Percentiles rank a stretch among this genome's conserved stretches.
phyloP scores from a whole-genome alignment of 2,797 vertebrate genomes.

The Oreochromis mossambicus region DNA sequence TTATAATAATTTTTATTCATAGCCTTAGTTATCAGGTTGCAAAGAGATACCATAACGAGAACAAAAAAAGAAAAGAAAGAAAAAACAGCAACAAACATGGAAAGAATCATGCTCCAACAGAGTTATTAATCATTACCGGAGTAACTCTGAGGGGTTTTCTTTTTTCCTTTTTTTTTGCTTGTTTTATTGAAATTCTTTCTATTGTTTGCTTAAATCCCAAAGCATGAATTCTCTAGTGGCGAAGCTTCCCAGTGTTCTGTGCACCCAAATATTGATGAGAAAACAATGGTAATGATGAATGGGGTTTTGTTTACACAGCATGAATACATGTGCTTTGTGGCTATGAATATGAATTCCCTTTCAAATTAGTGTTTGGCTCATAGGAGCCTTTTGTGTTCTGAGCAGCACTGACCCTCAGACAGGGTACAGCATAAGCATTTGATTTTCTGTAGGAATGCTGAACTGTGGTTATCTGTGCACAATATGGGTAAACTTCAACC shows the following conservation, averaged over 20 bases:
- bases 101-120: neutral
- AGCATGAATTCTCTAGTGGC: neutral
- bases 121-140: slow-evolving; percentile 34
- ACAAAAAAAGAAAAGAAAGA: neutral
- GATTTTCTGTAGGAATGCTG: neutral
- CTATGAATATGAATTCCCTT: slow-evolving; percentile 21
- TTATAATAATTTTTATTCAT: slow-evolving; percentile 14
- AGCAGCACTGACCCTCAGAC: neutral
- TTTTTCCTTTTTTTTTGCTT: neutral
- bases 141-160: neutral
- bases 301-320: neutral
- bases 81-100: neutral
- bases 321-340: neutral
- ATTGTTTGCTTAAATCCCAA: slow-evolving; percentile 9
- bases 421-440: neutral
- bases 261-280: neutral
- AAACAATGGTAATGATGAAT: slow-evolving; percentile 33
- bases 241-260: neutral
- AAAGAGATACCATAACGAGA: neutral
- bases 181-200: neutral
- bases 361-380: slow-evolving; percentile 8
- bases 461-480: neutral
- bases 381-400: neutral
- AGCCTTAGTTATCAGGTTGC: neutral
- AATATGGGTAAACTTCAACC: neutral